Percentiles rank a stretch among this genome's conserved stretches.
Evolutionary conservation across 2,888 invertebrate species (phyloP).

Genomic region (Spodoptera exigua): DNA sequence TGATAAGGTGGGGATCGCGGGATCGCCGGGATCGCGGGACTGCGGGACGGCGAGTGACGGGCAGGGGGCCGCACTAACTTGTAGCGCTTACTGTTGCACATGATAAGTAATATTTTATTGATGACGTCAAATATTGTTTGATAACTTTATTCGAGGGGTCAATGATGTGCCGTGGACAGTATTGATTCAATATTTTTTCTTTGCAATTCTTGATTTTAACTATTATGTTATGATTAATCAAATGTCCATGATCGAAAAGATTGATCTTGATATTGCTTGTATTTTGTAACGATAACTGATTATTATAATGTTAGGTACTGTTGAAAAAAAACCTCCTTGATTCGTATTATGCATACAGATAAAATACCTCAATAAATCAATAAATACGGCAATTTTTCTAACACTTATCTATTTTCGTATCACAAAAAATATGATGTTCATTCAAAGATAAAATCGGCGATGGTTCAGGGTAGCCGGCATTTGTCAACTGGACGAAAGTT

Average conservation of each 20-base stretch:
- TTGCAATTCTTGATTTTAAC: too few relatives aligned
- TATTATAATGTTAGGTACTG: too few relatives aligned
- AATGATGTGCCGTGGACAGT: conserved; percentile 16
- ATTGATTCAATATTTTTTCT: not conserved
- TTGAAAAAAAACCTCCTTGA: too few relatives aligned
- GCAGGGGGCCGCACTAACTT: conserved; percentile 52
- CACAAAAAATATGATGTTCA: conserved; percentile 36
- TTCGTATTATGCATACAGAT: too few relatives aligned
- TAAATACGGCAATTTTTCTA: too few relatives aligned
- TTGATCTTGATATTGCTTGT: too few relatives aligned
- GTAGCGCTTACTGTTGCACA: conserved; percentile 48
- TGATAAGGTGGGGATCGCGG: conserved; percentile 80
- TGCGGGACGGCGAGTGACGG: conserved; percentile 56
- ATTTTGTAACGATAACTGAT: too few relatives aligned
- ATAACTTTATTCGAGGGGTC: conserved; percentile 43
- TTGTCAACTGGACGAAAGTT: conserved; percentile 44
- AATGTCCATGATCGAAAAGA: too few relatives aligned
- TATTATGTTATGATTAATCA: too few relatives aligned
- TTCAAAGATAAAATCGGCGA: conserved; percentile 40
- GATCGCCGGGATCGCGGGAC: conserved; percentile 69
- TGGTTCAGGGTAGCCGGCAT: conserved; percentile 9
- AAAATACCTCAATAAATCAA: too few relatives aligned
- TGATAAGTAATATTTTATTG: conserved; percentile 56
- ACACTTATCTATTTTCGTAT: too few relatives aligned
- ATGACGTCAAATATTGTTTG: conserved; percentile 48